Percentiles rank a stretch among this genome's conserved stretches.
phyloP scores from a whole-genome alignment of 2,797 vertebrate species.

The Chrysocyon brachyurus region DNA sequence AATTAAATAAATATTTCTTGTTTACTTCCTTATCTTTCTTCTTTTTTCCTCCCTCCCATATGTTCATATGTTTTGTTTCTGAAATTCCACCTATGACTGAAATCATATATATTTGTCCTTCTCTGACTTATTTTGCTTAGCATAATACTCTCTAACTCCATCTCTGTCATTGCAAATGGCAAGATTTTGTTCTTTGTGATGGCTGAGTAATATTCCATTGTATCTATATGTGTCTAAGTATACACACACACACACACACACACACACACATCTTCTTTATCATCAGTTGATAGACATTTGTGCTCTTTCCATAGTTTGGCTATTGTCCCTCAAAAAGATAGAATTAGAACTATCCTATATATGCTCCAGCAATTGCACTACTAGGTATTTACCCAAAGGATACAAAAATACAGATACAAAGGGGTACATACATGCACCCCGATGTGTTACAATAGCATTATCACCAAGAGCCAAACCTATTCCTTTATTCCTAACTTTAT shows the following conservation, averaged over 20 bases:
- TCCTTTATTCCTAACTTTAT: background rate
- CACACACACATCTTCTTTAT: background rate
- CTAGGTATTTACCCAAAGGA: background rate
- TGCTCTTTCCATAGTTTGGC: background rate
- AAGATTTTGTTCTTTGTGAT: background rate
- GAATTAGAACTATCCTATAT: background rate
- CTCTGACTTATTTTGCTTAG: background rate
- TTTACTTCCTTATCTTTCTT: background rate
- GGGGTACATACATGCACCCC: background rate
- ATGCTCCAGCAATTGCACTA: background rate
- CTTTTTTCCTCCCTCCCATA: background rate
- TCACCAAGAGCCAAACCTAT: background rate
- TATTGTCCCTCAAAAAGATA: background rate
- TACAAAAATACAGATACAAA: background rate
- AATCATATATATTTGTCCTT: background rate
- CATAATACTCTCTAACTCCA: background rate
- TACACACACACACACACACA: no score
- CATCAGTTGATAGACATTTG: no score
- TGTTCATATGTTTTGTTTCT: background rate
- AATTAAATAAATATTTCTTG: no score
- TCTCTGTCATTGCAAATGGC: background rate
- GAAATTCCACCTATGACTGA: background rate
- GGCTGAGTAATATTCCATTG: background rate
- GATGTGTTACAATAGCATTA: background rate
- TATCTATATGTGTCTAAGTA: no score